phyloP scores from a whole-genome alignment of 2,113 vertebrate genomes.

The Zonotrichia leucophrys region DNA sequence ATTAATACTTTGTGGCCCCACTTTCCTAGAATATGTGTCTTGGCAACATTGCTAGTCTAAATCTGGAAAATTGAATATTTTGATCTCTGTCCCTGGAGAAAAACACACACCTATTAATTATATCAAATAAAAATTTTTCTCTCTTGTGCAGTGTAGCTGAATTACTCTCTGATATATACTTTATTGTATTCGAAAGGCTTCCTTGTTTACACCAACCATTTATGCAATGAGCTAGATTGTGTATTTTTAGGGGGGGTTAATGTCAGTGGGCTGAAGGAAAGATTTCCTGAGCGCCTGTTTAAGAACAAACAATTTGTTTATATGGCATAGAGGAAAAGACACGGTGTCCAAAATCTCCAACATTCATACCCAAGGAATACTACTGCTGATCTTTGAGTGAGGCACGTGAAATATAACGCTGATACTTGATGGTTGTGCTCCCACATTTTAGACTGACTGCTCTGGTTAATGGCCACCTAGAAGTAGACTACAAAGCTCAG shows the following conservation, averaged over 20 bases:
- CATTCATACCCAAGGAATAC: neutral
- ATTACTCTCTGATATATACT: neutral
- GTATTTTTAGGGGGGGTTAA: neutral
- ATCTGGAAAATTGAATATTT: conserved; percentile 19
- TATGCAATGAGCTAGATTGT: neutral
- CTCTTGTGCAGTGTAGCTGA: neutral
- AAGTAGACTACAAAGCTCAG: neutral
- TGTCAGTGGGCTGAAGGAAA: neutral
- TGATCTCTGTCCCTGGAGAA: neutral
- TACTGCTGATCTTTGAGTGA: neutral
- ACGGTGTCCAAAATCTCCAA: neutral
- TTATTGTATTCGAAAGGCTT: neutral
- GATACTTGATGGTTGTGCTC: neutral
- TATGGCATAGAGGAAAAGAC: neutral
- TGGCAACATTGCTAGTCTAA: neutral
- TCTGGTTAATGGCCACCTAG: neutral
- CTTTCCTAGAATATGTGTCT: conserved; percentile 6
- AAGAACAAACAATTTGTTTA: neutral
- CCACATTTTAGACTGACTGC: fast-evolving
- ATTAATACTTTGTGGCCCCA: neutral
- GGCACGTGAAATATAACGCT: neutral
- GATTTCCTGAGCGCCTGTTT: neutral
- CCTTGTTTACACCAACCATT: neutral
- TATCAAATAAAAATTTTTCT: conserved; percentile 2
- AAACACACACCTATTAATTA: neutral